Percentiles rank a stretch among this genome's conserved stretches.
Conservation (phyloP, 92 coral and sea anemone species). For the Parazoanthus swiftii region DNA sequence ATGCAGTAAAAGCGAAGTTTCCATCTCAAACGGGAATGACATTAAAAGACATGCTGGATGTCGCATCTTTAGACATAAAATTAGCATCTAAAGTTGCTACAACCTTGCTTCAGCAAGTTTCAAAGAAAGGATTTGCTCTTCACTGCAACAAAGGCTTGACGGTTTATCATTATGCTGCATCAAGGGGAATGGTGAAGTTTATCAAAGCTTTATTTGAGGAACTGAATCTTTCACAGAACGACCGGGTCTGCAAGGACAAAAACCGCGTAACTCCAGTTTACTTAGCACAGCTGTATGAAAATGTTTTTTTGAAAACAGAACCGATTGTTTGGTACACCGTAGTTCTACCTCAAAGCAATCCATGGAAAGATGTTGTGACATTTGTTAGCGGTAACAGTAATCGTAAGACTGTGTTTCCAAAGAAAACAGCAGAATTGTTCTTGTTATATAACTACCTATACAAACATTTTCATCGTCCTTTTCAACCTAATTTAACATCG, state of each 20-base stretch:
- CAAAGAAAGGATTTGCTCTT: constrained; percentile 3
- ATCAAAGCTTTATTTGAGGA: constrained; percentile 9
- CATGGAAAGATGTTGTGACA: not conserved
- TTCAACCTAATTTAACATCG: constrained; percentile 7
- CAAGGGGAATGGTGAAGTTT: constrained; percentile 20
- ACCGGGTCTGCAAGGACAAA: not conserved
- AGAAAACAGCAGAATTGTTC: constrained; percentile 13
- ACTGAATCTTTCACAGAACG: not conserved
- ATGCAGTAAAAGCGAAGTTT: not conserved
- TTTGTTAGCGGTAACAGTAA: not conserved
- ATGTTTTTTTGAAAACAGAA: not conserved
- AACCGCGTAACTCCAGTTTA: constrained; percentile 4
- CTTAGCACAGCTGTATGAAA: constrained; percentile 3
- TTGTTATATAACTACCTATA: constrained; percentile 20
- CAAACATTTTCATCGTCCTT: not conserved
- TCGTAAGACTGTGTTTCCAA: not conserved
- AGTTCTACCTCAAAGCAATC: not conserved
- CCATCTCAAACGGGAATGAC: not conserved
- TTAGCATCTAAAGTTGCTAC: constrained; percentile 20
- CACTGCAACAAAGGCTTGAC: constrained; percentile 2
- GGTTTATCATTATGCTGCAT: constrained; percentile 11
- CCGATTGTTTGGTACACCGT: not conserved
- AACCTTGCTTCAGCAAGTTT: not conserved
- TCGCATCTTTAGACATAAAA: not conserved
- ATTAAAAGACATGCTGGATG: not conserved